Base-by-base conservation (phyloP, 30 jellyfish, hydroid and myxozoan genomes). In the Haliclystus octoradiatus region DNA sequence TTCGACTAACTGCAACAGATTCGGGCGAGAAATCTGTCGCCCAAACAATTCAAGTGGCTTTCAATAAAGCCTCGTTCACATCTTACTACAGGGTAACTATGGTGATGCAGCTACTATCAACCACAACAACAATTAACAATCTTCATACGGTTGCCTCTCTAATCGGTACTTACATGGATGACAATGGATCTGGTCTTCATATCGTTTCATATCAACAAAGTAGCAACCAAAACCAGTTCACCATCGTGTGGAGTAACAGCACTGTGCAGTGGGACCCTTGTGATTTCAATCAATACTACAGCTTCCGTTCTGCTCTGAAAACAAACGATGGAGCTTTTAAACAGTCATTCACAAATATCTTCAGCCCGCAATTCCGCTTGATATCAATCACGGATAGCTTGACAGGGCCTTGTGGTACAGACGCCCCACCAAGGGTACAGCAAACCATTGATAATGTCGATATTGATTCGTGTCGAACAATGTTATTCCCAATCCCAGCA, bases 1-100 rank as follows among this genome's bases (percentile, higher is more conserved):
- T 70, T 57, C 49, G 30, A n/a, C 66, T 86, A 25, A 66, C 60
- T 32, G 96, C 92, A 1, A 81, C 31, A 51, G 85, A 86, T 66
- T 72, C 94, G 0, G 50, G 62, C 34, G 94, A 92, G 1, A 26
- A 52, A 14, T 14, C 79, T 19, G 75, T 85, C 2, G 28, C 34
- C 14, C 82, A 66, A 19, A 53, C 34, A n/a, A 7, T 69, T 28
- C 28, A 28, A 23, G 49, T 69, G 28, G 23, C 35, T 2, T 2
- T 49, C 40, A 30, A 19, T 3, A 28, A 14, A 14, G 28, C 34
- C 9, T n/a, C 22, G 1, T 27, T n/a, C 23, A 31, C 34, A 7
- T 2, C 47, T n/a, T 34, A 72, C 47, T 62, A 69, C 49, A 14
- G 14, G 47, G 25, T 69, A 25, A 28, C 49, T 49, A 30, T 47